phyloP scores from a whole-genome alignment of 1,140 invertebrate species.

The Drosophila cardini region DNA sequence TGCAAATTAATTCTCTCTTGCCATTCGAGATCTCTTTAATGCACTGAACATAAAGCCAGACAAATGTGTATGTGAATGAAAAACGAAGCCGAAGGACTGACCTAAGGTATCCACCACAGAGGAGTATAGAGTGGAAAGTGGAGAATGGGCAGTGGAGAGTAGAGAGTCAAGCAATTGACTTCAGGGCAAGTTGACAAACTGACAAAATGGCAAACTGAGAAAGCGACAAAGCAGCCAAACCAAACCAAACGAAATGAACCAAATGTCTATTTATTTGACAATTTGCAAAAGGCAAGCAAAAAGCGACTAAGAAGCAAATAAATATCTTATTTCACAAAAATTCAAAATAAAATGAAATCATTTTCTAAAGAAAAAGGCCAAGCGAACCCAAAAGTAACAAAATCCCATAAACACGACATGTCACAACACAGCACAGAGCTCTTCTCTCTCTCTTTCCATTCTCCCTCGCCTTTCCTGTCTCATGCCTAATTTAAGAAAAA shows the following conservation, averaged over 20 bases:
- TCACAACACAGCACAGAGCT: constrained; percentile 55
- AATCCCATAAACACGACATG: constrained; percentile 80
- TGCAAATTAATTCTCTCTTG: constrained; percentile 67
- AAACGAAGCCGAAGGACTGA: constrained; percentile 45
- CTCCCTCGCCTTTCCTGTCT: neutral
- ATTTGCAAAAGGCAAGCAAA: constrained; percentile 66
- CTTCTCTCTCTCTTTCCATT: too few relatives aligned
- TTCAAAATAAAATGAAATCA: constrained; percentile 70
- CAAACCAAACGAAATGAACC: constrained; percentile 19
- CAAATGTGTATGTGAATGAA: constrained; percentile 36
- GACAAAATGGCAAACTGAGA: constrained; percentile 20
- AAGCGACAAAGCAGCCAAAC: constrained; percentile 21
- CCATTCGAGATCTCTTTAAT: constrained; percentile 37
- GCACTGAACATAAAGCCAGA: constrained; percentile 25
- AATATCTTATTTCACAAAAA: constrained; percentile 76
- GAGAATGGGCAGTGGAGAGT: neutral
- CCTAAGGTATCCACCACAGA: constrained; percentile 48
- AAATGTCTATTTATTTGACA: constrained; percentile 74
- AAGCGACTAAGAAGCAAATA: constrained; percentile 70
- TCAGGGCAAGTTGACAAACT: constrained; percentile 21
- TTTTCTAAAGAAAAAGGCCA: constrained; percentile 49
- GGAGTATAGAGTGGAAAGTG: neutral
- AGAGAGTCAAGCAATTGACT: constrained; percentile 61
- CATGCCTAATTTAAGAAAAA: constrained; percentile 60
- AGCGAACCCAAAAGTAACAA: constrained; percentile 56